These are phyloP conservation scores for Desmophyllum pertusum DNA, from an alignment of 92 coral and sea anemone species.

Conservation along the genomic window DNA sequence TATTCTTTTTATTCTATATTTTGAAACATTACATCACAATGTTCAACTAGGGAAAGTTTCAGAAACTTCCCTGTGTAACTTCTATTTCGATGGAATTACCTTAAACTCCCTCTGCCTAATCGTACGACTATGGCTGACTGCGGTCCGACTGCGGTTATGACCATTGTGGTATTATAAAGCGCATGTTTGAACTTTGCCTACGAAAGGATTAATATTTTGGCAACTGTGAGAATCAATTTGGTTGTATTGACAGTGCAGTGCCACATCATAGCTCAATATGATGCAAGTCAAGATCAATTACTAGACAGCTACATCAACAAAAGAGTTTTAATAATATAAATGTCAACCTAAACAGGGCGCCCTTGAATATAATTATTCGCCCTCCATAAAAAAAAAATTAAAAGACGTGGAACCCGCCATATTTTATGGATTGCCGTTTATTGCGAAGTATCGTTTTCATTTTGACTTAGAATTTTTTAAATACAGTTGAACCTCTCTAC, in stretches of 20 bases:
- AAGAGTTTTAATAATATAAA: slow-evolving; percentile 12
- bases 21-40: too few relatives aligned
- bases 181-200: too few relatives aligned
- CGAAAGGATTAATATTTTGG: too few relatives aligned
- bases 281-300: slow-evolving; percentile 18
- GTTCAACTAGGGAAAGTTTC: too few relatives aligned
- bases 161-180: background rate
- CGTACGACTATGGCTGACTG: too few relatives aligned
- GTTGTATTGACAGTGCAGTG: slow-evolving; percentile 1
- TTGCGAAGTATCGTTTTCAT: background rate
- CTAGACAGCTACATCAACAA: slow-evolving; percentile 13
- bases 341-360: slow-evolving; percentile 7
- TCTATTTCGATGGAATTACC: too few relatives aligned
- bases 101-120: too few relatives aligned
- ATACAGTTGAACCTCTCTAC: too few relatives aligned
- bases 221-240: background rate
- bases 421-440: background rate
- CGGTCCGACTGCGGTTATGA: background rate
- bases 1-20: too few relatives aligned
- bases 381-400: slow-evolving; percentile 3
- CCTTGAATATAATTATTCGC: slow-evolving; percentile 12
- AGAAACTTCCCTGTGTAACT: too few relatives aligned
- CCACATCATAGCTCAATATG: slow-evolving; percentile 4
- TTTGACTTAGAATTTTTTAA: background rate
- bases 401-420: background rate